A percentile compares a stretch with the other conserved stretches of the same genome.
Conservation (phyloP, 2,113 vertebrate genomes). For the Paraplagusia blochii region DNA sequence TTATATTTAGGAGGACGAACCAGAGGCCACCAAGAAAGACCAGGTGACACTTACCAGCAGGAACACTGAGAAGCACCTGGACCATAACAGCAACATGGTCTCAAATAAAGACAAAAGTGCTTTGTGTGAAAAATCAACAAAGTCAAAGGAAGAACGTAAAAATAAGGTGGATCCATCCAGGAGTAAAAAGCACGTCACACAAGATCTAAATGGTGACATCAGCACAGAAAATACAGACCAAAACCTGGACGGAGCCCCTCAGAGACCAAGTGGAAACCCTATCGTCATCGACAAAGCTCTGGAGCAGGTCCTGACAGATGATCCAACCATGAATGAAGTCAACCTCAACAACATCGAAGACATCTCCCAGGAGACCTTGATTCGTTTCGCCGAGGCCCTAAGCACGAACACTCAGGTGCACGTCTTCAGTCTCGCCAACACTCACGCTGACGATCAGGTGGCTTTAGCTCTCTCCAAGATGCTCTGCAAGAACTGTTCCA, state of each 20-base stretch:
- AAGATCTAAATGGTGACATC: slow-evolving; percentile 58
- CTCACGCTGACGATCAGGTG: slow-evolving; percentile 81
- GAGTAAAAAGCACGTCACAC: slow-evolving; percentile 56
- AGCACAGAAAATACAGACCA: slow-evolving; percentile 25
- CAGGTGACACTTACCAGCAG: slow-evolving; percentile 74
- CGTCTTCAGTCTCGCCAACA: slow-evolving; percentile 84
- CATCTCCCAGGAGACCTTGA: slow-evolving; percentile 79
- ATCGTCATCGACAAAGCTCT: slow-evolving; percentile 80
- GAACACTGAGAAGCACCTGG: slow-evolving; percentile 71
- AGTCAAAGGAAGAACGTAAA: slow-evolving; percentile 40
- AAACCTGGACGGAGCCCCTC: slow-evolving; percentile 50
- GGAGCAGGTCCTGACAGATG: slow-evolving; percentile 78
- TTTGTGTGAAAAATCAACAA: slow-evolving; percentile 27
- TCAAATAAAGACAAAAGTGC: slow-evolving; percentile 26
- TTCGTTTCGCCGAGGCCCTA: slow-evolving; percentile 82
- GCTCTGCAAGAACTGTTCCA: slow-evolving; percentile 78
- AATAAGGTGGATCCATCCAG: slow-evolving; percentile 30
- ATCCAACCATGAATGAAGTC: slow-evolving; percentile 78
- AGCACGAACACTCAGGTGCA: slow-evolving; percentile 81
- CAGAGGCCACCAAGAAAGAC: slow-evolving; percentile 78
- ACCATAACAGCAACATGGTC: slow-evolving; percentile 68
- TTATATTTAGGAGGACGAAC: slow-evolving; percentile 70
- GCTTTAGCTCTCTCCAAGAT: slow-evolving; percentile 83
- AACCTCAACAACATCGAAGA: slow-evolving; percentile 92
- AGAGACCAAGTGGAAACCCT: slow-evolving; percentile 79